Conservation (phyloP, 2,888 invertebrate species). For the Patella ulyssiponensis region DNA sequence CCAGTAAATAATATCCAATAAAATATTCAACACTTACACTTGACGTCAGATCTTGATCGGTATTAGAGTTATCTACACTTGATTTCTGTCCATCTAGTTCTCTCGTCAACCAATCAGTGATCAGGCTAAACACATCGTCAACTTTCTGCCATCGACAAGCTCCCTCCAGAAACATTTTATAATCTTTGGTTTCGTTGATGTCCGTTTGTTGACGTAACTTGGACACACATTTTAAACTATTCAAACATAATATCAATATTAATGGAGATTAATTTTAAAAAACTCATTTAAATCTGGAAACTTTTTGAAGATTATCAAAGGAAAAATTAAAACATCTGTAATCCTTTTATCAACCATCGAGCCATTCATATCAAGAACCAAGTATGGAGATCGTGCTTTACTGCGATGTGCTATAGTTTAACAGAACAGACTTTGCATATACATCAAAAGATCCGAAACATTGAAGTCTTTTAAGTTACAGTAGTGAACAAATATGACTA, state of each 20-base stretch:
- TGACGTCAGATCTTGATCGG: not conserved
- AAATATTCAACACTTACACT: not conserved
- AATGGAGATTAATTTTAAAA: too few relatives aligned
- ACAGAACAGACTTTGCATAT: too few relatives aligned
- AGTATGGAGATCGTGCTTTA: too few relatives aligned
- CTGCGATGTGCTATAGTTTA: too few relatives aligned
- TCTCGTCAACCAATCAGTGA: slow-evolving; percentile 53
- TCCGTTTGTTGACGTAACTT: slow-evolving; percentile 50
- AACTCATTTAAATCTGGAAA: too few relatives aligned
- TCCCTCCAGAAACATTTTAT: slow-evolving; percentile 48
- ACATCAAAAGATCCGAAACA: too few relatives aligned
- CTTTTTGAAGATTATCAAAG: too few relatives aligned
- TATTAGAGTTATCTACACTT: slow-evolving; percentile 13
- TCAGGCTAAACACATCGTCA: slow-evolving; percentile 52
- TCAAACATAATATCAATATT: slow-evolving; percentile 7
- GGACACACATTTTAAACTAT: slow-evolving; percentile 56
- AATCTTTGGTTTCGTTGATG: slow-evolving; percentile 44
- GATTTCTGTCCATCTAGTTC: slow-evolving; percentile 18
- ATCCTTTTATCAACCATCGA: too few relatives aligned
- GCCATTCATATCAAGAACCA: too few relatives aligned
- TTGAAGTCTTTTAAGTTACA: too few relatives aligned
- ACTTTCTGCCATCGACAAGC: slow-evolving; percentile 57
- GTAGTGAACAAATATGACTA: too few relatives aligned
- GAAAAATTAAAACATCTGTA: too few relatives aligned
- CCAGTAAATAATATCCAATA: not conserved